A percentile compares a stretch with the other conserved stretches of the same genome.
Conservation (phyloP, 2,113 vertebrate genomes). For the Oophaga pumilio region DNA sequence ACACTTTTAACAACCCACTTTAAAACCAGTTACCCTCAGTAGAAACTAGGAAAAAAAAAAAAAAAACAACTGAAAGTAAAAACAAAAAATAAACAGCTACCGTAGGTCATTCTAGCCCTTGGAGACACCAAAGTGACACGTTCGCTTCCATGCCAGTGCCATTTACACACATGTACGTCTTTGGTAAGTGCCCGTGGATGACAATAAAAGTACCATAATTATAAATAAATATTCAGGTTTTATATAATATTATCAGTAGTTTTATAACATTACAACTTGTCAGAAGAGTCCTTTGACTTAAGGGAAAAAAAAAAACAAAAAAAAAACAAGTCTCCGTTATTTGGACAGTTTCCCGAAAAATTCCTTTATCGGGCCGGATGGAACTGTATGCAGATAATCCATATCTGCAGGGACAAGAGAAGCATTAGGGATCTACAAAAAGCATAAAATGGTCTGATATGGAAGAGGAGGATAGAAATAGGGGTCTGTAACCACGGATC, state of each 20-base stretch:
- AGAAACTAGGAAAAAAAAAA: background rate
- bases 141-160: background rate
- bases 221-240: background rate
- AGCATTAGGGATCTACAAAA: background rate
- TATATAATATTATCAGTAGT: background rate
- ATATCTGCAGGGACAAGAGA: background rate
- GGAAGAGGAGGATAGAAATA: too few relatives aligned
- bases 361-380: background rate
- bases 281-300: background rate
- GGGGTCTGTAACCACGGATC: background rate
- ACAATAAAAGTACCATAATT: background rate
- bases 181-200: conserved; percentile 20
- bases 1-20: background rate
- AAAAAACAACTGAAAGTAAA: background rate
- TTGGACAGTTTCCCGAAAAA: background rate
- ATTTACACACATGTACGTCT: background rate
- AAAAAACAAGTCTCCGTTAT: background rate
- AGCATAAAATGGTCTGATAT: background rate
- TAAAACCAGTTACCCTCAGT: background rate
- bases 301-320: background rate
- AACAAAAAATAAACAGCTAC: background rate
- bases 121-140: background rate
- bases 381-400: background rate
- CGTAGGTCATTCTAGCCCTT: background rate
- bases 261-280: background rate